These are phyloP conservation scores for Myotis planiceps DNA, from an alignment of 2,797 vertebrate genomes.

Conservation along the genomic window DNA sequence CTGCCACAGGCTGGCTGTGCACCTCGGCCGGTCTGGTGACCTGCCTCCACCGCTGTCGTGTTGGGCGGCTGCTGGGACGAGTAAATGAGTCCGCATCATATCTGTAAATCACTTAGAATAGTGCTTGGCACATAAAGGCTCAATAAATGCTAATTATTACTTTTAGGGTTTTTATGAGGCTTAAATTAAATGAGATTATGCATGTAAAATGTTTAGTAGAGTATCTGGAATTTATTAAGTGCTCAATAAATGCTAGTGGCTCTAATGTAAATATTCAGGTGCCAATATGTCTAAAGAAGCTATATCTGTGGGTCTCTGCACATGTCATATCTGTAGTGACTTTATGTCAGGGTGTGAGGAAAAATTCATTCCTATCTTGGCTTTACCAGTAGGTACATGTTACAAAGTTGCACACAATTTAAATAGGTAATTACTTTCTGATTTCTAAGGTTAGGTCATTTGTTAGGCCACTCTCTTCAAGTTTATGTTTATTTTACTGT, in stretches of 20 bases:
- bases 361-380: neutral
- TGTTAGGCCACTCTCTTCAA: neutral
- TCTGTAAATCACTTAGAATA: neutral
- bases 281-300: slow-evolving; percentile 13
- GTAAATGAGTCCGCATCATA: neutral
- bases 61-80: neutral
- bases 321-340: neutral
- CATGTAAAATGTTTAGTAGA: slow-evolving; percentile 44
- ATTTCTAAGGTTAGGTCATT: neutral
- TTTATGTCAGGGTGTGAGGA: neutral
- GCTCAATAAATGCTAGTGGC: neutral
- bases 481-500: neutral
- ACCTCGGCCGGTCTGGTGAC: neutral
- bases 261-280: slow-evolving; percentile 35
- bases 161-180: slow-evolving; percentile 38
- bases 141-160: slow-evolving; percentile 41
- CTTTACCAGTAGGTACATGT: neutral
- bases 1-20: neutral
- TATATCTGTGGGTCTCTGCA: neutral
- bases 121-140: neutral
- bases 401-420: neutral
- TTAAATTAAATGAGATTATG: slow-evolving; percentile 51
- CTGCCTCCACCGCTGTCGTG: neutral
- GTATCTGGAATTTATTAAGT: slow-evolving; percentile 45
- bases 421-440: neutral